Conservation (phyloP, 2,888 invertebrate genomes). For the Gari tellinella region DNA sequence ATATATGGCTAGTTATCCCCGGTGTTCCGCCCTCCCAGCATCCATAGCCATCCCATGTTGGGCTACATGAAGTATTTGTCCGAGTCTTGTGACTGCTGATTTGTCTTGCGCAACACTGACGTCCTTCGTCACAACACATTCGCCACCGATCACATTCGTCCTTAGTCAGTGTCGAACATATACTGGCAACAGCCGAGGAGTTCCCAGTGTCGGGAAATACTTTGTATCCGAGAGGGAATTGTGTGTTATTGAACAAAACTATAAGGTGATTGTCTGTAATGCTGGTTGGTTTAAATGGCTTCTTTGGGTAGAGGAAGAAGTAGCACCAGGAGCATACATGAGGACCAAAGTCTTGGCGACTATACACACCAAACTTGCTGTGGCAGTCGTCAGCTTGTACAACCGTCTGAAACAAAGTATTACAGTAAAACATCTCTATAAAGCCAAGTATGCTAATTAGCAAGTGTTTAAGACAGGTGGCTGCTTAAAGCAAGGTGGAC, state of each 20-base stretch:
- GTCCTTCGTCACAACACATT: slow-evolving; percentile 30
- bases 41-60: slow-evolving; percentile 50
- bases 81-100: slow-evolving; percentile 1
- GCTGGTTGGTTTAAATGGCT: slow-evolving; percentile 2
- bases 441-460: no score
- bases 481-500: no score
- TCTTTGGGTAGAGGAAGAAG: slow-evolving; percentile 29
- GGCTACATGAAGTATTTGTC: slow-evolving; percentile 23
- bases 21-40: slow-evolving; percentile 41
- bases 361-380: slow-evolving; percentile 33
- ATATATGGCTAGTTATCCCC: slow-evolving; percentile 25
- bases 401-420: no score
- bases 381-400: no score
- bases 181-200: slow-evolving; percentile 5
- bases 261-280: slow-evolving; percentile 1
- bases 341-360: slow-evolving; percentile 15
- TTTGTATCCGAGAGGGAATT: slow-evolving; percentile 2
- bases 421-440: no score
- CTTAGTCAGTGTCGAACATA: slow-evolving; percentile 28
- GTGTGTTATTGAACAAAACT: slow-evolving; percentile 16
- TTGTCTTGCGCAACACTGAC: slow-evolving; percentile 28
- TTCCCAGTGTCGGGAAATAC: slow-evolving; percentile 33
- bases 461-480: no score
- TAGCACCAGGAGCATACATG: slow-evolving; percentile 49
- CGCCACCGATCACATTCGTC: slow-evolving; percentile 41